Conservation (phyloP, 2,888 invertebrate genomes). For the Troglohyphantes excavatus region DNA sequence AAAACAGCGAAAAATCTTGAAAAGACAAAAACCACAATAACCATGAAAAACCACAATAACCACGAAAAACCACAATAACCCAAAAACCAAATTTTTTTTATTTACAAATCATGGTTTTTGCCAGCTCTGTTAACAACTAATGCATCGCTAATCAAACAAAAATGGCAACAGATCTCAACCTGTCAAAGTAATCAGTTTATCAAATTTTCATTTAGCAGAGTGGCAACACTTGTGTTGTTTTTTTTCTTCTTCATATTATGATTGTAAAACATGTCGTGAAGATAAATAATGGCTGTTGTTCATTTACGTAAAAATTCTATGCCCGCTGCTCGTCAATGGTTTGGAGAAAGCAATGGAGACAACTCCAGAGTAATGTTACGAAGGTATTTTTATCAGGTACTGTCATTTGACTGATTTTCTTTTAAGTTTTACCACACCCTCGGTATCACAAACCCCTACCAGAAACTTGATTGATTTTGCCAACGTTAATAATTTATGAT, state of each 20-base stretch:
- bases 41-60: too few relatives aligned
- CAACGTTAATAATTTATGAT: not conserved
- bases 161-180: too few relatives aligned
- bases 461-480: constrained; percentile 5
- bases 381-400: constrained; percentile 70
- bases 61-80: too few relatives aligned
- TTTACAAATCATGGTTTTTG: too few relatives aligned
- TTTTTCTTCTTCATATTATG: constrained; percentile 67
- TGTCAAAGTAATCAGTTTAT: too few relatives aligned
- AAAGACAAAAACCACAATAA: too few relatives aligned
- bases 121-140: too few relatives aligned
- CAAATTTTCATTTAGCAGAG: not conserved
- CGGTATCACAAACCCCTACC: not conserved
- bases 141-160: too few relatives aligned
- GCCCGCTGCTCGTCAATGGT: constrained; percentile 62
- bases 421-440: constrained; percentile 59
- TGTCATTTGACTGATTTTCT: not conserved
- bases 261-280: constrained; percentile 75
- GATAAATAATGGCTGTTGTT: constrained; percentile 73
- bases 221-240: constrained; percentile 63
- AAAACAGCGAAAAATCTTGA: too few relatives aligned
- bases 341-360: constrained; percentile 71
- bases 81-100: too few relatives aligned
- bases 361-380: constrained; percentile 59
- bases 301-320: constrained; percentile 70